Percentiles rank a stretch among this genome's conserved stretches.
phyloP scores from a whole-genome alignment of 92 coral and sea anemone genomes.

The Parazoanthus darwini region DNA sequence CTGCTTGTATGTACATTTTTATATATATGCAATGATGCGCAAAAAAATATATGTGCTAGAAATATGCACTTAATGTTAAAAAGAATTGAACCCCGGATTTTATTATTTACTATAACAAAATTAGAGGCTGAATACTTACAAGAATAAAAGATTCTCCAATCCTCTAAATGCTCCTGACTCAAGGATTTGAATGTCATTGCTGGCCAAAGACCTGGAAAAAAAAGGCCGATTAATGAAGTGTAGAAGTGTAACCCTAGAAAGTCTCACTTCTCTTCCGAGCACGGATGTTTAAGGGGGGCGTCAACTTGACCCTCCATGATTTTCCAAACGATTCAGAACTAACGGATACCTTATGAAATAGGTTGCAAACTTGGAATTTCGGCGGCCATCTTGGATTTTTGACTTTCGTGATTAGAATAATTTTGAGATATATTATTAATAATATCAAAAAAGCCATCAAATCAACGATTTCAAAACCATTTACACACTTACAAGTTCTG shows the following conservation, averaged over 20 bases:
- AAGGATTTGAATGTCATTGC: not conserved
- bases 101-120: no score
- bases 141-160: not conserved
- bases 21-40: not conserved
- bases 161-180: not conserved
- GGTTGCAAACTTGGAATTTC: conserved; percentile 62
- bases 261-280: no score
- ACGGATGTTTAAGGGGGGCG: no score
- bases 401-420: conserved; percentile 46
- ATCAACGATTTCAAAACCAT: no score
- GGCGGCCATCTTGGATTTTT: conserved; percentile 59
- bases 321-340: not conserved
- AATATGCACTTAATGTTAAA: no score
- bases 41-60: not conserved
- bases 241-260: no score
- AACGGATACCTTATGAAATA: no score
- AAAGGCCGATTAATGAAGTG: not conserved
- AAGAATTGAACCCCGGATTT: not conserved
- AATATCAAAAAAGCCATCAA: no score
- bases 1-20: no score
- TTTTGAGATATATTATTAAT: no score
- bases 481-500: conserved; percentile 69
- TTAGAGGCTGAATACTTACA: not conserved
- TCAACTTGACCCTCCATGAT: no score
- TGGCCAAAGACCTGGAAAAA: not conserved